These are phyloP conservation scores for Mionectes olivaceus DNA, from an alignment of 2,797 vertebrate genomes.

Conservation along the genomic window DNA sequence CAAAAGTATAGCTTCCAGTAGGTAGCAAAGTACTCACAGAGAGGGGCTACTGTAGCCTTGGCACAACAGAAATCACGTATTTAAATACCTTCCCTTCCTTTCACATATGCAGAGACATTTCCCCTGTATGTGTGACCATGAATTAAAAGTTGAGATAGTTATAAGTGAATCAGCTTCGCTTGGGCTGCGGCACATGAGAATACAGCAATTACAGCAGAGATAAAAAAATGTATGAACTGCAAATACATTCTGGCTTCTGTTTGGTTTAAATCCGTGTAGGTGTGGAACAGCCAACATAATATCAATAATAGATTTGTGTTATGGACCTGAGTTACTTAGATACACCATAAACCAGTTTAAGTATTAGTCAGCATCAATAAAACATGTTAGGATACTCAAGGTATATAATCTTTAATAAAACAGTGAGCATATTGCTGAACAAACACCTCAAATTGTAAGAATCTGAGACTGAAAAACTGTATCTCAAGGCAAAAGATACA, in stretches of 20 bases:
- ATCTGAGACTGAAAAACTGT: background rate
- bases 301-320: background rate
- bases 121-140: fast-evolving
- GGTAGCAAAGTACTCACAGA: background rate
- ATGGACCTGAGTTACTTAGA: background rate
- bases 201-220: background rate
- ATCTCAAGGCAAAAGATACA: background rate
- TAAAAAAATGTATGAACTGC: background rate
- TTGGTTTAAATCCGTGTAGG: background rate
- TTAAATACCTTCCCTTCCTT: background rate
- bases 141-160: background rate
- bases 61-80: background rate
- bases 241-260: background rate
- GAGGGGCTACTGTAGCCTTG: background rate
- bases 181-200: background rate
- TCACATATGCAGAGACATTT: background rate
- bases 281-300: background rate
- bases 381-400: background rate
- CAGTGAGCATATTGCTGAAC: background rate
- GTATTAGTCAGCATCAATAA: background rate
- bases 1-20: background rate
- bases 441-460: background rate
- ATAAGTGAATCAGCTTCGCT: background rate
- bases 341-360: background rate
- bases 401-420: background rate